phyloP scores from a whole-genome alignment of 2,113 vertebrate genomes.

The Heliornis fulica region DNA sequence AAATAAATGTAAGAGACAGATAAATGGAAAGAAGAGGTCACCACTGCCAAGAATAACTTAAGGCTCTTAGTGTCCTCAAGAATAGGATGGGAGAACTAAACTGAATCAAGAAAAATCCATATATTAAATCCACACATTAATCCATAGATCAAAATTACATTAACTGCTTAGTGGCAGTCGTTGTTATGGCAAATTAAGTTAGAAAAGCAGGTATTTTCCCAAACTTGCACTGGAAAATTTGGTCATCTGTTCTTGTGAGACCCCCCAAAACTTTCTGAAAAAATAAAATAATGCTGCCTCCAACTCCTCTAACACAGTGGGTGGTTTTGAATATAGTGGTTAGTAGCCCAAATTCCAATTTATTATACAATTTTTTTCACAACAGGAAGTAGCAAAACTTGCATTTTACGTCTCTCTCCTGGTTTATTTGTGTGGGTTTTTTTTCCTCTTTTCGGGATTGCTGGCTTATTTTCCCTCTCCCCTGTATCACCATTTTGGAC shows the following conservation, averaged over 20 bases:
- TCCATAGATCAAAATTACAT: neutral
- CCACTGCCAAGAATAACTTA: neutral
- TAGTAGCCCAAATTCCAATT: neutral
- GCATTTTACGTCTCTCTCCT: neutral
- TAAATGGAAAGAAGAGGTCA: neutral
- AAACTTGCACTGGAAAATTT: neutral
- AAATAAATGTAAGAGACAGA: neutral
- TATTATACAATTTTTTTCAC: neutral
- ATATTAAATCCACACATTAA: neutral
- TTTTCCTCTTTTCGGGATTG: too few species aligned
- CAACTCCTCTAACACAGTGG: neutral
- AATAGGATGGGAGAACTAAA: neutral
- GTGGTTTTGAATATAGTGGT: neutral
- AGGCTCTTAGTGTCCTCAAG: neutral
- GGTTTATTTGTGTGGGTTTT: too few species aligned
- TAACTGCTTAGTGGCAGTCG: neutral
- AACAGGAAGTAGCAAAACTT: neutral
- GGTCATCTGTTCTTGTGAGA: neutral
- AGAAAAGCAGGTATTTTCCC: neutral
- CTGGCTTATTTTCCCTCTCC: too few species aligned
- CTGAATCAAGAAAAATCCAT: neutral
- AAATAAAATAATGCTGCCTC: neutral
- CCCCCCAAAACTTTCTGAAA: neutral
- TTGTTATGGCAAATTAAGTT: neutral
- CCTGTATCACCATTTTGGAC: neutral